Evolutionary conservation across 2,797 vertebrate species (phyloP).

Genomic region (Pteronotus mesoamericanus): DNA sequence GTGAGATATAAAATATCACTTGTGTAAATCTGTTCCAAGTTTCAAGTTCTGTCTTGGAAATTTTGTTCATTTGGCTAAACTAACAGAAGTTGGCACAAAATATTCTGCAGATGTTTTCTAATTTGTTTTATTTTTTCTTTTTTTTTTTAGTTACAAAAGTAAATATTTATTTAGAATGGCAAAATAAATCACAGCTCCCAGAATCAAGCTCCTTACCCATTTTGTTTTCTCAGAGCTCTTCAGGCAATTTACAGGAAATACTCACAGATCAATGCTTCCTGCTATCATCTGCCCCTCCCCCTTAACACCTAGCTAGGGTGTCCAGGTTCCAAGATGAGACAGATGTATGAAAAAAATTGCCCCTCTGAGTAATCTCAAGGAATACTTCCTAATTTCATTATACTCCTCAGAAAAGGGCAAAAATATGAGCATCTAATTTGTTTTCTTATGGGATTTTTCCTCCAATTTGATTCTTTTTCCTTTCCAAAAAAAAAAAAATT

Average conservation of each 20-base stretch:
- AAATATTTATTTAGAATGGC: conserved; percentile 48
- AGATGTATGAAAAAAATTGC: background rate
- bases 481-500: too few species aligned
- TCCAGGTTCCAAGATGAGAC: background rate
- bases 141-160: conserved; percentile 37
- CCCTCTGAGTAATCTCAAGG: background rate
- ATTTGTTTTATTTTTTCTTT: too few species aligned
- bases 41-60: too few species aligned
- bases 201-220: background rate
- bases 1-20: too few species aligned
- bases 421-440: background rate
- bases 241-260: background rate
- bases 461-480: too few species aligned
- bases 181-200: conserved; percentile 50
- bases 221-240: background rate
- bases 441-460: too few species aligned
- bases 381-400: background rate
- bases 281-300: background rate
- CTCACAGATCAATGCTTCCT: background rate
- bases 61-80: too few species aligned
- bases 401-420: background rate
- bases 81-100: too few species aligned
- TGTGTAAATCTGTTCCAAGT: too few species aligned
- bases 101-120: too few species aligned
- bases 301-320: background rate